phyloP scores from a whole-genome alignment of 2,888 invertebrate genomes.

The Neoascia interrupta region DNA sequence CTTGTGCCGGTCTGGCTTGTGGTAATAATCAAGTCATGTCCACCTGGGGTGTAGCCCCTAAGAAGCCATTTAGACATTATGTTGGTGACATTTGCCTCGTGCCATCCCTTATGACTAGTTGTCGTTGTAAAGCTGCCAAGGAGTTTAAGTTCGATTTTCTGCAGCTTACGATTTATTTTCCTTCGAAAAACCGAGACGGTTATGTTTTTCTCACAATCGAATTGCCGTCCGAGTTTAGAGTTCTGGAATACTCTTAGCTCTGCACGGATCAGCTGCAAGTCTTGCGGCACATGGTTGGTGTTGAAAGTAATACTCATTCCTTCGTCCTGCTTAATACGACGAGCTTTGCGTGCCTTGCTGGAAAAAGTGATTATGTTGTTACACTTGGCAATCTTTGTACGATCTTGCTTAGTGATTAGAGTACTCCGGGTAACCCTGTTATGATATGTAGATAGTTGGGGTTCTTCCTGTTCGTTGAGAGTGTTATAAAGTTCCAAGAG shows the following conservation, averaged over 20 bases:
- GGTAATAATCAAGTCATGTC: constrained; percentile 19
- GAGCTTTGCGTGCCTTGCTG: constrained; percentile 84
- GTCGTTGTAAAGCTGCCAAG: constrained; percentile 83
- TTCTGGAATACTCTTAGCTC: constrained; percentile 90
- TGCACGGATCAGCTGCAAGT: constrained; percentile 88
- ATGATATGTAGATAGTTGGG: constrained; percentile 66
- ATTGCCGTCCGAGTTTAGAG: constrained; percentile 67
- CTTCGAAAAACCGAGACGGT: constrained; percentile 74
- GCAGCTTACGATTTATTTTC: constrained; percentile 58
- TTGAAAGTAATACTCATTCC: constrained; percentile 88
- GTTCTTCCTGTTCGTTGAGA: constrained; percentile 81
- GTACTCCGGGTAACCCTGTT: constrained; percentile 80
- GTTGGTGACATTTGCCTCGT: constrained; percentile 89
- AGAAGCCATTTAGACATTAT: constrained; percentile 88
- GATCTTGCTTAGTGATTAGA: constrained; percentile 87
- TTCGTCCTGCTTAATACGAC: background rate
- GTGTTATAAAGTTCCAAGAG: constrained; percentile 92
- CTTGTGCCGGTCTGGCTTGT: background rate
- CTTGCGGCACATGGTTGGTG: constrained; percentile 90
- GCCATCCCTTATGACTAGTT: constrained; percentile 88
- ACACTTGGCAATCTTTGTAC: constrained; percentile 90
- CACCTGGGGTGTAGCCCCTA: constrained; percentile 60
- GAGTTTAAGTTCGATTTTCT: constrained; percentile 71
- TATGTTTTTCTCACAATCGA: constrained; percentile 35
- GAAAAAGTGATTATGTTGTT: constrained; percentile 97